Conservation (phyloP, 1,140 invertebrate genomes). For the Heliconius congener region DNA sequence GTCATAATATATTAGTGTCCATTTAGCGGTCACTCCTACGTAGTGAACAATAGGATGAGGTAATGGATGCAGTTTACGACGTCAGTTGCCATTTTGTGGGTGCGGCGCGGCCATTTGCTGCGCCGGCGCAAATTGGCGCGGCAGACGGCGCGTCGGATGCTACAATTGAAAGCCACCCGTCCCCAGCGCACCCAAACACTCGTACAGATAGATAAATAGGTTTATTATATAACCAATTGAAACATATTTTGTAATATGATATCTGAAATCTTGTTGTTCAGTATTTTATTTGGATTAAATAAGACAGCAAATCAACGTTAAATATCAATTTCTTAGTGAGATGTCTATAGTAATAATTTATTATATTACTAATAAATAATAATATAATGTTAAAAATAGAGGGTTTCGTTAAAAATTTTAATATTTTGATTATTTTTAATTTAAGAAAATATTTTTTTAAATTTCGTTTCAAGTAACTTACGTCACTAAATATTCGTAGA, state of each 20-base stretch:
- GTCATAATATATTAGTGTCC: conserved; percentile 33
- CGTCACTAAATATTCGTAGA: no score
- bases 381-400: no score
- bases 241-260: not conserved
- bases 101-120: conserved; percentile 47
- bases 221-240: conserved; percentile 10
- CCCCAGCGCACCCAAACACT: conserved; percentile 54
- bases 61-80: conserved; percentile 50
- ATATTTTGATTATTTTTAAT: no score
- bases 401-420: no score
- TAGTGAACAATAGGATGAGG: conserved; percentile 43
- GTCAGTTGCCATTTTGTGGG: conserved; percentile 56
- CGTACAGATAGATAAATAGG: conserved; percentile 5
- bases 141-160: conserved; percentile 71
- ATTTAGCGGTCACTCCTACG: conserved; percentile 53
- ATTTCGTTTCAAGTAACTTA: no score
- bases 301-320: not conserved
- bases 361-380: no score
- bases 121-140: conserved; percentile 61
- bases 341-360: no score
- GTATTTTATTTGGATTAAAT: not conserved
- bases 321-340: no score
- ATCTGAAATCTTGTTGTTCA: not conserved
- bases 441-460: no score
- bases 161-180: conserved; percentile 53